Conservation (phyloP, 2,113 vertebrate genomes). For the Chionodraco myersi region DNA sequence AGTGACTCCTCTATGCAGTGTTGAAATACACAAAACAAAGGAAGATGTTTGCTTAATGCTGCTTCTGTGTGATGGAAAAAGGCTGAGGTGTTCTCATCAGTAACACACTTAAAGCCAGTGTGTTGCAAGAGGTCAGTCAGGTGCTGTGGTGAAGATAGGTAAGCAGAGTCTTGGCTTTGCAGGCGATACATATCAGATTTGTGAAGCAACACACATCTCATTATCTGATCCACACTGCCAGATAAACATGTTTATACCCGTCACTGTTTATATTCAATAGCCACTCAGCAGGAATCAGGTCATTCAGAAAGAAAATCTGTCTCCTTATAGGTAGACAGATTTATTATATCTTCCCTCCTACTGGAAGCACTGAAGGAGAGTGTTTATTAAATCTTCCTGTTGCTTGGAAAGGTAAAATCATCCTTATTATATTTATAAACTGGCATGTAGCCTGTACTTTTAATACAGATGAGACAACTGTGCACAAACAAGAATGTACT, state of each 20-base stretch:
- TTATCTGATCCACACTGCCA: constrained; percentile 17
- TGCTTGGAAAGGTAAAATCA: not conserved
- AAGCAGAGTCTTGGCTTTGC: not conserved
- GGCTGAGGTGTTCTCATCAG: not conserved
- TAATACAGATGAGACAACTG: not conserved
- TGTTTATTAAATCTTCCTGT: not conserved
- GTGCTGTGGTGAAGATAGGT: constrained; percentile 6
- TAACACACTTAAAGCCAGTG: not conserved
- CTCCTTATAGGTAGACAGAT: too few species aligned
- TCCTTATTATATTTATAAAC: not conserved
- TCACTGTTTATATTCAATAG: not conserved
- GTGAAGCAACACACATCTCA: constrained; percentile 16
- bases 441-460: not conserved
- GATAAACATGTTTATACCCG: constrained; percentile 41
- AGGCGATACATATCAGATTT: constrained; percentile 15
- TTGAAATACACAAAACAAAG: constrained; percentile 5
- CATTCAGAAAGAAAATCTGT: not conserved
- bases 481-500: not conserved
- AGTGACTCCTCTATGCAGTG: constrained; percentile 73
- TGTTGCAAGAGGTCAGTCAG: constrained; percentile 36
- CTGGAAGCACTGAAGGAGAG: not conserved
- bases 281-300: constrained; percentile 7
- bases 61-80: not conserved
- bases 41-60: constrained; percentile 9
- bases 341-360: not conserved